phyloP scores from a whole-genome alignment of 2,797 vertebrate genomes.

The Macrochelys suwanniensis region DNA sequence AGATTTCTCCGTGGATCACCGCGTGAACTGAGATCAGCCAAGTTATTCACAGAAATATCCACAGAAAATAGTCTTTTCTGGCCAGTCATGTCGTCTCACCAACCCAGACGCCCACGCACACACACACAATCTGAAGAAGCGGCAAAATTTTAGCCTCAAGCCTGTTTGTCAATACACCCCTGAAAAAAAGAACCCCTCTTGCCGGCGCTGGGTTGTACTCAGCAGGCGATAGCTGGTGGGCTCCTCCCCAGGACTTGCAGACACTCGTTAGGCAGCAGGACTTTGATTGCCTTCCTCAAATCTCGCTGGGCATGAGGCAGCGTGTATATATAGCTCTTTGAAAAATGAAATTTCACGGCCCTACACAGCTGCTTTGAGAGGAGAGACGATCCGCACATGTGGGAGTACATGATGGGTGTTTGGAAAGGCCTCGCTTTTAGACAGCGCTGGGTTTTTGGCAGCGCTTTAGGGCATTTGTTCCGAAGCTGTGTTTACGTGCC shows the following conservation, averaged over 20 bases:
- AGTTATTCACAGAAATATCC: neutral
- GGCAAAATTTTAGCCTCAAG: neutral
- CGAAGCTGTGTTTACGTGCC: constrained; percentile 77
- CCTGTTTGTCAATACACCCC: neutral
- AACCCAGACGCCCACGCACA: no score
- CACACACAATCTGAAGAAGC: neutral
- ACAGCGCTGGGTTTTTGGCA: constrained; percentile 74
- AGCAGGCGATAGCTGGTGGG: accelerated
- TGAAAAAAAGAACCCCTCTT: neutral
- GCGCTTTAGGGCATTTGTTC: constrained; percentile 74
- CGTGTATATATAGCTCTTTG: neutral
- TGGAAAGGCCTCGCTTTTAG: constrained; percentile 25
- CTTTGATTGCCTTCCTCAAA: neutral
- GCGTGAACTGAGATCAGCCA: neutral
- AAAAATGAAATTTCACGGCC: neutral
- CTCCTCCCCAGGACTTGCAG: no score
- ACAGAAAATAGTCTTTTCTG: neutral
- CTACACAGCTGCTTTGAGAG: neutral
- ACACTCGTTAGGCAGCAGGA: neutral
- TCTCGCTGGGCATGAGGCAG: neutral
- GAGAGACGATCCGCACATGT: constrained; percentile 25
- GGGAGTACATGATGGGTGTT: constrained; percentile 40
- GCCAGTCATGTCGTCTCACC: neutral
- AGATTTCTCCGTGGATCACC: neutral
- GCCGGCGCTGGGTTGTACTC: neutral